Percentiles rank a stretch among this genome's conserved stretches.
These are phyloP conservation scores for Mus spretus DNA, from an alignment of 2,797 vertebrate species.

Conservation along the genomic window DNA sequence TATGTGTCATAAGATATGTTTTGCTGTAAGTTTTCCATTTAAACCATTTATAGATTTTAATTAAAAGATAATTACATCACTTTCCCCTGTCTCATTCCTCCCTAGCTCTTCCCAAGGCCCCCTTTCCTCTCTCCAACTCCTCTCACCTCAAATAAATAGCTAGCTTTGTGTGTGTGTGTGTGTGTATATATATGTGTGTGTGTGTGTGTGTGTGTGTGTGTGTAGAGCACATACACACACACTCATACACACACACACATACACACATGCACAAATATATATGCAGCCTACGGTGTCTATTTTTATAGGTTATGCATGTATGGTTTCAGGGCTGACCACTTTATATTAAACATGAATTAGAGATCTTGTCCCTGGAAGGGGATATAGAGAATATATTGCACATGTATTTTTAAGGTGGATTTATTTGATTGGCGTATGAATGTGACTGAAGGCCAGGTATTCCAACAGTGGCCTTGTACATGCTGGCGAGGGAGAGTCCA, in stretches of 20 bases:
- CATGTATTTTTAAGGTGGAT: neutral
- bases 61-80: neutral
- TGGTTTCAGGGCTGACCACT: neutral
- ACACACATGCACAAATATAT: neutral
- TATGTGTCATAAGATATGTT: neutral
- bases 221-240: too few species aligned
- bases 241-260: too few species aligned
- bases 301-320: neutral
- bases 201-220: neutral
- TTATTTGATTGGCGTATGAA: neutral
- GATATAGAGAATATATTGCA: neutral
- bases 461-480: neutral
- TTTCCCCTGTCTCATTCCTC: neutral
- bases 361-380: neutral
- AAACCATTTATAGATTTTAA: neutral
- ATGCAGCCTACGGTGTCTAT: neutral
- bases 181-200: neutral
- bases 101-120: neutral
- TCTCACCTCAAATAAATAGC: neutral
- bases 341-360: neutral
- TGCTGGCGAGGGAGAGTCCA: neutral
- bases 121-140: fast-evolving
- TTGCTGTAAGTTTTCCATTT: neutral
- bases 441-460: neutral
- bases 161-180: neutral